Conservation (phyloP, 2,113 vertebrate genomes). For the Micronycteris hirsuta region DNA sequence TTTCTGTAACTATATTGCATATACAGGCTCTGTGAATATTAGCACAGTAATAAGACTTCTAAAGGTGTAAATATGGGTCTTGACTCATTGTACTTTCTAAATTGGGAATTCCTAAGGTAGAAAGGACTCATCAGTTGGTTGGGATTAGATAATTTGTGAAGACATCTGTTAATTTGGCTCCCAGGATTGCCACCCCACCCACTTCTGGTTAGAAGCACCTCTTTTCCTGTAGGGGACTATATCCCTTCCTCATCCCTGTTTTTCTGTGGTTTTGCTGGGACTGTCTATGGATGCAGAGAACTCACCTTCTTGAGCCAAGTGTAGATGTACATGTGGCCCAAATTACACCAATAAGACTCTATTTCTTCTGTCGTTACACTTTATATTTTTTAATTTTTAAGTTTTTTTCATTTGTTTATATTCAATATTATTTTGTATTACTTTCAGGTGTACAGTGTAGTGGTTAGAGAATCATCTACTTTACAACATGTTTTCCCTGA, state of each 20-base stretch:
- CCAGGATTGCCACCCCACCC: accelerated
- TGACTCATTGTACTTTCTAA: not conserved
- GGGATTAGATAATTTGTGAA: not conserved
- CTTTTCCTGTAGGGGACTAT: not conserved
- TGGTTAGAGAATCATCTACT: too few species aligned
- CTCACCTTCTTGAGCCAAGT: not conserved
- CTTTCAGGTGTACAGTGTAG: too few species aligned
- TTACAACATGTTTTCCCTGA: too few species aligned
- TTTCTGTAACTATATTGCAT: not conserved
- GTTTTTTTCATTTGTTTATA: too few species aligned
- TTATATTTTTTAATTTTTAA: not conserved
- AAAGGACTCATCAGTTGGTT: not conserved
- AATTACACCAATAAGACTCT: not conserved
- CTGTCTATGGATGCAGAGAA: accelerated
- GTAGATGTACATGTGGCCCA: not conserved
- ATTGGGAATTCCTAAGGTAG: not conserved
- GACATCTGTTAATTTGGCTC: not conserved
- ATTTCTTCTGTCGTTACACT: not conserved
- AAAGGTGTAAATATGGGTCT: not conserved
- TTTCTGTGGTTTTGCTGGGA: not conserved
- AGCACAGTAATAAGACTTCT: not conserved
- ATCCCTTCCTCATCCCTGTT: not conserved
- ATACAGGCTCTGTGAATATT: not conserved
- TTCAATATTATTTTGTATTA: too few species aligned
- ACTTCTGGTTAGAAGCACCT: not conserved